Base-by-base conservation (phyloP, 2,113 vertebrate genomes). In the Chinchilla lanigera region DNA sequence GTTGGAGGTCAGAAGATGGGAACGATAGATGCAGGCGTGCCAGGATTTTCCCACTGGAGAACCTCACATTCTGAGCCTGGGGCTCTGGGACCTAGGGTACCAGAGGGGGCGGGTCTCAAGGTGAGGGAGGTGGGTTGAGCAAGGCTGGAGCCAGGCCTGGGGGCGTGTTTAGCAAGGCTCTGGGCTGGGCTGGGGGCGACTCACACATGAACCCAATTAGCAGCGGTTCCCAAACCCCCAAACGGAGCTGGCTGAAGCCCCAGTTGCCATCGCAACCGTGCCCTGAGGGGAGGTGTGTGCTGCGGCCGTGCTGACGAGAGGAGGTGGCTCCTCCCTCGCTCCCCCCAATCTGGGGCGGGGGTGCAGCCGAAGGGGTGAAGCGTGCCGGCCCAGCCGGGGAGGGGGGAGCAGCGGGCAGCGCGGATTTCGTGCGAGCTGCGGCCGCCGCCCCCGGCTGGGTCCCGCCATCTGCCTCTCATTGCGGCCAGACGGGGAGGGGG, bases 201-300 rank as follows among this genome's bases (percentile, higher is more conserved):
- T 93, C 96, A 97, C 98, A 98, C 97, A 98, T 98, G 98, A 98
- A 98, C 97, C 97, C 97, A 98, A 98, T 98, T 98, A 98, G 96
- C 96, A 95, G 97, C 96, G 94, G 97, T 97, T 97, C 97, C 96
- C 98, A 98, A 98, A 98, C 98, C 98, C 98, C 98, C 83, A 97
- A 98, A 98, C 86, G 89, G 93, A 82, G 82, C 96, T 98, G 98
- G 98, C 98, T 97, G 83, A 93, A 96, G 94, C 97, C 98, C 95
- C 96, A 80, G 98, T 98, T 97, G 94, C 98, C 97, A 98, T 97
- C 98, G 98, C 95, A 98, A 98, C 97, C 6, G 92, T 97, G 98
- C 96, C 90, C 90, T 65, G 67, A 93, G 87, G 44, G 65, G 80
- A 80, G 90, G 89, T 71, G 90, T 84, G 90, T 58, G 7, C 89